phyloP scores from a whole-genome alignment of 2,113 vertebrate species.

The Mesembrinibis cayennensis region DNA sequence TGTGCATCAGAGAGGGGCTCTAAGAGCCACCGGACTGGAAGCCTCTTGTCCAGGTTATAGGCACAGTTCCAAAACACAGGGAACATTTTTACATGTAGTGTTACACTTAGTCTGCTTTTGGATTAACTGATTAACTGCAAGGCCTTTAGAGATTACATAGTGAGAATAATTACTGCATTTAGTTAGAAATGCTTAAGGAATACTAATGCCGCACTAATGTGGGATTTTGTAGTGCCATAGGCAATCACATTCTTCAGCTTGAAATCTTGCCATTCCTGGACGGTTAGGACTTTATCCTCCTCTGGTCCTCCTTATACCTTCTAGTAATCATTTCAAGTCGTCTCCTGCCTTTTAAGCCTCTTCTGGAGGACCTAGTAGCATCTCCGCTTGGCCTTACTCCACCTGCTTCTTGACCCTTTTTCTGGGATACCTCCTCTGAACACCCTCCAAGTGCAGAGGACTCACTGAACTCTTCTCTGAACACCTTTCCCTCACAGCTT shows the following conservation, averaged over 20 bases:
- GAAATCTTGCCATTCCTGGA: neutral
- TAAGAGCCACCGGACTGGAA: neutral
- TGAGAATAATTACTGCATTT: conserved; percentile 6
- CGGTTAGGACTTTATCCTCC: neutral
- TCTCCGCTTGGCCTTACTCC: neutral
- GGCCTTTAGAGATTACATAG: neutral
- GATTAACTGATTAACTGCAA: conserved; percentile 20
- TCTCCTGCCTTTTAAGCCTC: neutral
- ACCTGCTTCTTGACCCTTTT: neutral
- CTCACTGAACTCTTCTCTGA: neutral
- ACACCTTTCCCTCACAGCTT: neutral
- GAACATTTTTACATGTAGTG: neutral
- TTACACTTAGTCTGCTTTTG: neutral
- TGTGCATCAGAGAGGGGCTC: neutral
- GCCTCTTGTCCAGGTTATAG: neutral
- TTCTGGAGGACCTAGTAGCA: neutral
- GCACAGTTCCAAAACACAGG: neutral
- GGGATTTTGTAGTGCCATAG: neutral
- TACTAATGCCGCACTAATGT: neutral
- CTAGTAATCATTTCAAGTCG: neutral
- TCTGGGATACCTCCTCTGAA: neutral
- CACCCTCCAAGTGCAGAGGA: neutral
- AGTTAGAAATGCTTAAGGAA: neutral
- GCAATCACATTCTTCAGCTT: neutral
- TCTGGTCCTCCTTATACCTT: neutral